phyloP scores from a whole-genome alignment of 1,140 invertebrate genomes.

The Ceratitis capitata region DNA sequence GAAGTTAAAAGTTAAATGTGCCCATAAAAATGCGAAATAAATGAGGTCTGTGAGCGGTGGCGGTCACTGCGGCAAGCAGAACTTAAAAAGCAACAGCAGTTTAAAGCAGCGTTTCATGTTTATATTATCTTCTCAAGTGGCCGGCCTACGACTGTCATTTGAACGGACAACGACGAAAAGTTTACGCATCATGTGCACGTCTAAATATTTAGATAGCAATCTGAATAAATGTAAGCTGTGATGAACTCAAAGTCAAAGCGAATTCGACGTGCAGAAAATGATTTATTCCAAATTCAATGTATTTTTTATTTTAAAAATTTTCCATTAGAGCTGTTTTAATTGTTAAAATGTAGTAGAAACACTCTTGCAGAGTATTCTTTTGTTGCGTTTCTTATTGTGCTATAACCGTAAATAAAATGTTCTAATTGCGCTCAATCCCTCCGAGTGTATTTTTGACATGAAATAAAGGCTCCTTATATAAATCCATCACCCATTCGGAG shows the following conservation, averaged over 20 bases:
- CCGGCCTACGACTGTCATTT: background rate
- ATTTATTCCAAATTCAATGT: background rate
- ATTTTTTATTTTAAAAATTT: too few species aligned
- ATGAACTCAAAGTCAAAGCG: background rate
- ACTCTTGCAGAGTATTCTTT: too few species aligned
- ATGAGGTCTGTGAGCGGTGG: background rate
- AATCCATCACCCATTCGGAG: too few species aligned
- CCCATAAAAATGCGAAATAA: background rate
- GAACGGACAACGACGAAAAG: background rate
- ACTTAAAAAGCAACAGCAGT: background rate
- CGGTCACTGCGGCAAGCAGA: background rate
- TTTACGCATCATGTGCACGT: background rate
- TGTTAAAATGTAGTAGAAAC: too few species aligned
- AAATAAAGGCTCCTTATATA: too few species aligned
- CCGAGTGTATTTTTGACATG: too few species aligned
- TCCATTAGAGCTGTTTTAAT: too few species aligned
- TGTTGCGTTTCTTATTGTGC: too few species aligned
- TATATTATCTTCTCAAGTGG: background rate
- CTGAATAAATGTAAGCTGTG: background rate
- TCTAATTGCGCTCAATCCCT: too few species aligned
- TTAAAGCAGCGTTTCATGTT: background rate
- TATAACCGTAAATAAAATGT: too few species aligned
- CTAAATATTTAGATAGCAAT: background rate
- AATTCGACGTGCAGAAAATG: background rate
- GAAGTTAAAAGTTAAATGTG: constrained; percentile 28